These are phyloP conservation scores for Drosophila truncata DNA, from an alignment of 1,140 invertebrate species.

Conservation along the genomic window DNA sequence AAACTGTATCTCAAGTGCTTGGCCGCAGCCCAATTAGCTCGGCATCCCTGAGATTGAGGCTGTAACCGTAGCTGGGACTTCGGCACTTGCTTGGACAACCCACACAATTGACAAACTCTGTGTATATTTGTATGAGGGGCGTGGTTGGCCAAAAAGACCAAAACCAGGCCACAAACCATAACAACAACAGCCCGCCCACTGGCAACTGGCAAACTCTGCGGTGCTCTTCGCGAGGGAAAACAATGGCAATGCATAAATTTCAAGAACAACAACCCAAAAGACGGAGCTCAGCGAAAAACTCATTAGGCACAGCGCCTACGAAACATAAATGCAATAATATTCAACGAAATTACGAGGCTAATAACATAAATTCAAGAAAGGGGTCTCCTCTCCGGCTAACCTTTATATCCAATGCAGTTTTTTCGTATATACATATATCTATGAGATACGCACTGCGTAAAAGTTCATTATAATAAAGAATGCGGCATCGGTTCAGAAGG, in stretches of 20 bases:
- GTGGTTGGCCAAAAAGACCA: slow-evolving; percentile 19
- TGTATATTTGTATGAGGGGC: slow-evolving; percentile 6
- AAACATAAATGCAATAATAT: slow-evolving; percentile 79
- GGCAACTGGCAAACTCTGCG: slow-evolving; percentile 4
- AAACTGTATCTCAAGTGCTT: slow-evolving; percentile 20
- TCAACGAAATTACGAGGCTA: slow-evolving; percentile 75
- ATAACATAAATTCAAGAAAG: slow-evolving; percentile 72
- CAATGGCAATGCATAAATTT: slow-evolving; percentile 70
- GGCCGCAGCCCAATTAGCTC: slow-evolving; percentile 38
- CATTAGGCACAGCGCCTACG: slow-evolving; percentile 79
- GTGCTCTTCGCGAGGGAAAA: slow-evolving; percentile 33
- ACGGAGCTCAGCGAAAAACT: slow-evolving; percentile 64
- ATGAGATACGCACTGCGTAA: slow-evolving; percentile 79
- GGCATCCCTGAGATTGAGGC: slow-evolving; percentile 34
- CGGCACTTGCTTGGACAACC: slow-evolving; percentile 34
- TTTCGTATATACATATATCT: slow-evolving; percentile 16
- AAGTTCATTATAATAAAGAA: slow-evolving; percentile 77
- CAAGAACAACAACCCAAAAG: slow-evolving; percentile 57
- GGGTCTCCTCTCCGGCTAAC: slow-evolving; percentile 10
- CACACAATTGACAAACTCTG: slow-evolving; percentile 49
- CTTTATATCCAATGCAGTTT: slow-evolving; percentile 9
- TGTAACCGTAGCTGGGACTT: slow-evolving; percentile 16
- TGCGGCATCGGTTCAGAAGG: slow-evolving; percentile 18
- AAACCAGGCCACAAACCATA: slow-evolving; percentile 17
- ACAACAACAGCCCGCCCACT: slow-evolving; percentile 42